Evolutionary conservation across 2,113 vertebrate species (phyloP).

Genomic region (Boulengeromyrus knoepffleri): DNA sequence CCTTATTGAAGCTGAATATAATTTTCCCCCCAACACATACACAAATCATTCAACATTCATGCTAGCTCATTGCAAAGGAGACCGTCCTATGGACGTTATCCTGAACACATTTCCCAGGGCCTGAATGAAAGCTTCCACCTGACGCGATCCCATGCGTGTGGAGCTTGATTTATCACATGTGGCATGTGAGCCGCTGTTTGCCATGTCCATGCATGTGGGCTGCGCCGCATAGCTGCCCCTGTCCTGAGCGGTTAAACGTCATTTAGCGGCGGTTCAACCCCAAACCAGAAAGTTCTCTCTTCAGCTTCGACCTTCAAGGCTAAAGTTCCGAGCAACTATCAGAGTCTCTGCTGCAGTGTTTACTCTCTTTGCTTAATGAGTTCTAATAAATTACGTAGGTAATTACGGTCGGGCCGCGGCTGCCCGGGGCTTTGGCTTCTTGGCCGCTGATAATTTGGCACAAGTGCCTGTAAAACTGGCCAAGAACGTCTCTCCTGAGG

Average conservation of each 20-base stretch:
- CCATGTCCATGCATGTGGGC: no score
- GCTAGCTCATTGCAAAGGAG: background rate
- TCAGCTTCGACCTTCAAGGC: background rate
- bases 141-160: background rate
- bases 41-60: background rate
- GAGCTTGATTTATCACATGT: background rate
- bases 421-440: background rate
- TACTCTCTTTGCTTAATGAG: background rate
- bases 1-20: background rate
- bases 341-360: background rate
- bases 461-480: slow-evolving; percentile 18
- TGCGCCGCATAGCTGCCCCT: background rate
- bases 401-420: background rate
- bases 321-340: background rate
- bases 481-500: slow-evolving; percentile 67
- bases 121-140: background rate
- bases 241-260: background rate
- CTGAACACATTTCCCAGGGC: background rate
- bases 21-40: background rate
- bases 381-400: background rate
- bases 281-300: background rate
- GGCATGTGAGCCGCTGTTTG: background rate
- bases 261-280: background rate
- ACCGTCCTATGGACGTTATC: background rate
- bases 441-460: background rate